Evolutionary conservation across 2,113 vertebrate species (phyloP).

Genomic region (Otis tarda): DNA sequence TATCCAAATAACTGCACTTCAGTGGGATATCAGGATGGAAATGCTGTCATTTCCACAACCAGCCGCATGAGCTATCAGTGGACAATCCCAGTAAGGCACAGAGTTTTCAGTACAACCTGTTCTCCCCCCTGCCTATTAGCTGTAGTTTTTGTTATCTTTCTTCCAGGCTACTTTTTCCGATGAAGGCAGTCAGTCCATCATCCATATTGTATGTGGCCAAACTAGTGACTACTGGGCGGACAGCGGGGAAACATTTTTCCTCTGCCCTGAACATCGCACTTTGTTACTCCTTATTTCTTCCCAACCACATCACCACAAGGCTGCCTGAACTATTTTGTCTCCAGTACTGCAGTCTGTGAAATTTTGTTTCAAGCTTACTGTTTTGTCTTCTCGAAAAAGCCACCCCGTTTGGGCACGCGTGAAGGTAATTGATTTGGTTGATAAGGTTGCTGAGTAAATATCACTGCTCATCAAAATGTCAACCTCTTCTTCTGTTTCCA

Average conservation of each 20-base stretch:
- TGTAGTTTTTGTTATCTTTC: too few species aligned
- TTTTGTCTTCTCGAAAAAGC: slow-evolving; percentile 99
- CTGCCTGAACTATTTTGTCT: background rate
- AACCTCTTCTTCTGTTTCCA: slow-evolving; percentile 98
- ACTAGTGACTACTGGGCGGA: rapidly evolving
- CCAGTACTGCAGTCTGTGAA: background rate
- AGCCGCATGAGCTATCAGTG: rapidly evolving
- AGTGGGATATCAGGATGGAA: background rate
- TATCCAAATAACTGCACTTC: background rate
- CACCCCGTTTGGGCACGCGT: slow-evolving; percentile 94
- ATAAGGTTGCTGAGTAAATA: slow-evolving; percentile 96
- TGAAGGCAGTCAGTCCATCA: background rate
- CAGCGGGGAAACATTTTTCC: background rate
- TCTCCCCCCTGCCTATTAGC: background rate
- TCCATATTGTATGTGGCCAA: background rate
- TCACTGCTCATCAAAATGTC: slow-evolving; percentile 99
- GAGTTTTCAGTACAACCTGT: rapidly evolving
- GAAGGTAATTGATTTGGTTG: slow-evolving; percentile 98
- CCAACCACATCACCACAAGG: background rate
- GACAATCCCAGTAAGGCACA: background rate
- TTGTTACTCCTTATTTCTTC: background rate
- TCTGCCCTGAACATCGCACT: rapidly evolving
- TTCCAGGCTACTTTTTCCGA: background rate
- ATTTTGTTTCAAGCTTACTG: slow-evolving; percentile 74
- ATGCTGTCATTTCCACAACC: background rate